Percentiles rank a stretch among this genome's conserved stretches.
Conservation (phyloP, 2,888 invertebrate species). For the Cantharis rufa region DNA sequence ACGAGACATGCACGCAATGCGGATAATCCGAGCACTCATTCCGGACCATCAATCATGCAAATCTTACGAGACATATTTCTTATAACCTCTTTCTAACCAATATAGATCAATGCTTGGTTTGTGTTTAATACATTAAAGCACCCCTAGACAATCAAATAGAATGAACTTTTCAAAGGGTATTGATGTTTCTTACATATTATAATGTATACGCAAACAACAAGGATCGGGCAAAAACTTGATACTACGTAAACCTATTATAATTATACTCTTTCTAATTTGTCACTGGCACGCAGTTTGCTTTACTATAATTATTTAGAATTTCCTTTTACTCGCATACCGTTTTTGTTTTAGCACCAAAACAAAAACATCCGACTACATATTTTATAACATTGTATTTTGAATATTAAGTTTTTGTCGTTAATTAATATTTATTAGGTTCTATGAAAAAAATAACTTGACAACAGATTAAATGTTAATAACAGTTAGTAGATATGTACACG, state of each 20-base stretch:
- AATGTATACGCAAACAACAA: not conserved
- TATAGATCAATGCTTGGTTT: constrained; percentile 26
- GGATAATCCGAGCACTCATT: constrained; percentile 51
- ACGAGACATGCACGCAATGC: constrained; percentile 50
- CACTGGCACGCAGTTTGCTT: constrained; percentile 41
- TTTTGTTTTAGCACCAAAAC: not conserved
- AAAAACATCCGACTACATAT: not conserved
- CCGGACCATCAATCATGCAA: constrained; percentile 51
- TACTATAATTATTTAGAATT: constrained; percentile 36
- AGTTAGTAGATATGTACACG: no score
- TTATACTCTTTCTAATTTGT: constrained; percentile 38
- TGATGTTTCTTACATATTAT: constrained; percentile 5
- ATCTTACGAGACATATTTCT: constrained; percentile 44
- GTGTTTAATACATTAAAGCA: constrained; percentile 22
- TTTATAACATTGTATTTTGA: not conserved
- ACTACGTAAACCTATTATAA: constrained; percentile 30
- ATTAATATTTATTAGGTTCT: not conserved
- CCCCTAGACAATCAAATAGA: constrained; percentile 16
- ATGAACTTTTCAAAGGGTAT: constrained; percentile 19
- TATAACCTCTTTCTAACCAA: constrained; percentile 31
- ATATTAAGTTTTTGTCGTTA: not conserved
- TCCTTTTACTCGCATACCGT: constrained; percentile 6
- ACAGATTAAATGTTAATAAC: not conserved
- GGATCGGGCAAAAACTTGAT: constrained; percentile 2
- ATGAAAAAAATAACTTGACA: not conserved